phyloP scores from a whole-genome alignment of 2,797 vertebrate genomes.

The Spheniscus humboldti region DNA sequence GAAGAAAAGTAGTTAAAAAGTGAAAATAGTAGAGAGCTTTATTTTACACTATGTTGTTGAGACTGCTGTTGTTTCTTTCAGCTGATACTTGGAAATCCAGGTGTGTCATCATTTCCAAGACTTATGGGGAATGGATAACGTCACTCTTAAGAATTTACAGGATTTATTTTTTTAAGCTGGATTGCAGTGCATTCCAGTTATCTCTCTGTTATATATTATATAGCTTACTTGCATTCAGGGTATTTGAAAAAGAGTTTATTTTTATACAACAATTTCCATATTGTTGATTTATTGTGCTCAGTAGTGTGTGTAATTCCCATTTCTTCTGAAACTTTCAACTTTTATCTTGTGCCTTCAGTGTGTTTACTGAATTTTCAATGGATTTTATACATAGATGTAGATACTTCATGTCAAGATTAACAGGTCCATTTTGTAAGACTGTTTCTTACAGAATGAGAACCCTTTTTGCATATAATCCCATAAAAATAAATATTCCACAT shows the following conservation, averaged over 20 bases:
- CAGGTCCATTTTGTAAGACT: background rate
- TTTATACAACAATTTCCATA: constrained; percentile 17
- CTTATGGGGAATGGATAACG: background rate
- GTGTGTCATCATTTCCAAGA: background rate
- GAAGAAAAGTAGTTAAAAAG: background rate
- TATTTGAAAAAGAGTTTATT: background rate
- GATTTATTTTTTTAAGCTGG: background rate
- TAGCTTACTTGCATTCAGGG: background rate
- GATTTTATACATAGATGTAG: background rate
- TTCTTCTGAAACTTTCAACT: constrained; percentile 23
- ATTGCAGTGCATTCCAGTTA: background rate
- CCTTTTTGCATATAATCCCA: background rate
- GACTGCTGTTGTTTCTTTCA: background rate
- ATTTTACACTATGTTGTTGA: background rate
- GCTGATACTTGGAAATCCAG: background rate
- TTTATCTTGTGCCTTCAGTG: constrained; percentile 1
- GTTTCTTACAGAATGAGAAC: background rate
- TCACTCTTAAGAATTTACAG: background rate
- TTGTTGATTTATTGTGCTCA: constrained; percentile 21
- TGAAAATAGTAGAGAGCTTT: background rate
- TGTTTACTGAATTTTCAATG: constrained; percentile 4
- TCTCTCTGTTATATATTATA: background rate
- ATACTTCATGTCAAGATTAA: background rate
- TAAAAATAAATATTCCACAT: background rate
- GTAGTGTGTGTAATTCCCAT: background rate